Percentiles rank a stretch among this genome's conserved stretches.
Evolutionary conservation across 2,888 invertebrate species (phyloP).

Genomic region (Romanomermis culicivorax): DNA sequence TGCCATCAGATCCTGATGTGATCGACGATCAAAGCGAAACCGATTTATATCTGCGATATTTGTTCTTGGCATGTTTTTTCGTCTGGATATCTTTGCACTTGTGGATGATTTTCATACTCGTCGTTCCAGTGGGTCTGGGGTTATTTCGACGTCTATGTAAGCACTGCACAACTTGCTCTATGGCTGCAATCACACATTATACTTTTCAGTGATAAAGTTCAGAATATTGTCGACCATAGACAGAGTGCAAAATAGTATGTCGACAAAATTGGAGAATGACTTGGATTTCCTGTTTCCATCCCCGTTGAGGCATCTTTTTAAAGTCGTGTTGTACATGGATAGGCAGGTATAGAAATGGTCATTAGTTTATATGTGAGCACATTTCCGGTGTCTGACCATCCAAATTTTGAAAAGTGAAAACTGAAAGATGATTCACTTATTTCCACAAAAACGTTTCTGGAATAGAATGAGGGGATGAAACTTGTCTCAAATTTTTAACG

Average conservation of each 20-base stretch:
- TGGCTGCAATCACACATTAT: background rate
- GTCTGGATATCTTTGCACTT: conserved; percentile 8
- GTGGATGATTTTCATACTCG: conserved; percentile 5
- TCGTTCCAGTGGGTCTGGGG: conserved; percentile 1
- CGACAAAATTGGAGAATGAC: background rate
- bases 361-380: too few species aligned
- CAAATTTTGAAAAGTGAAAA: background rate
- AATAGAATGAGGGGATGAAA: background rate
- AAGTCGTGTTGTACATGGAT: background rate
- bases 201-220: background rate
- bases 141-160: conserved; percentile 4
- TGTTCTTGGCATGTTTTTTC: conserved; percentile 7
- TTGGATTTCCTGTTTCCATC: background rate
- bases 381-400: background rate
- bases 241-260: background rate
- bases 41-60: conserved; percentile 1
- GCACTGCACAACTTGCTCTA: background rate
- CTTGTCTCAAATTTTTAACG: background rate
- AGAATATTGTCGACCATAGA: background rate
- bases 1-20: too few species aligned
- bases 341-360: conserved; percentile 1
- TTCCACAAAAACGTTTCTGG: too few species aligned
- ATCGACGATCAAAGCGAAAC: conserved; percentile 1
- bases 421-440: background rate
- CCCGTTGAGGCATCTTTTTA: background rate